phyloP scores from a whole-genome alignment of 1,140 invertebrate species.

The Diabrotica undecimpunctata region DNA sequence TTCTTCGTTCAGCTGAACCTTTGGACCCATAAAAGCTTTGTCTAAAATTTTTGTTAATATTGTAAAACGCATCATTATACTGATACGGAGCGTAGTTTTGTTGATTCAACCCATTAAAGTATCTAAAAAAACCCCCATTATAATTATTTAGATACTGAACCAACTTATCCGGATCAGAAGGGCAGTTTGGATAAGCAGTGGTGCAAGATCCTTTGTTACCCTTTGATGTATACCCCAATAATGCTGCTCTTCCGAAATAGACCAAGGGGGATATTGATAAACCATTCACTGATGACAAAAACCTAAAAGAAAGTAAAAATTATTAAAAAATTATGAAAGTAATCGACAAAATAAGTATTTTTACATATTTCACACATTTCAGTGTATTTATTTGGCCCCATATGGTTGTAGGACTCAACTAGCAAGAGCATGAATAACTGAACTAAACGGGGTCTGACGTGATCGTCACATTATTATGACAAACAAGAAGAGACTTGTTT shows the following conservation, averaged over 20 bases:
- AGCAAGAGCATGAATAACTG: too few relatives aligned
- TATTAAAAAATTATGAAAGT: constrained; percentile 10
- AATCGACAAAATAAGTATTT: constrained; percentile 6
- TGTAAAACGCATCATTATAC: constrained; percentile 4
- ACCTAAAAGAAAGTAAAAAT: constrained; percentile 44
- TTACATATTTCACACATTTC: too few relatives aligned
- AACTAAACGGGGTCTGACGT: too few relatives aligned
- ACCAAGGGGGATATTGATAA: constrained; percentile 58
- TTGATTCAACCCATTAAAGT: constrained; percentile 53
- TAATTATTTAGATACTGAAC: constrained; percentile 80
- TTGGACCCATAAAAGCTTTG: constrained; percentile 11
- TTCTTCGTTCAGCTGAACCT: constrained; percentile 27
- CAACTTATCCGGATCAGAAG: constrained; percentile 65
- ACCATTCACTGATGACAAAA: constrained; percentile 49
- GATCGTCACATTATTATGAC: too few relatives aligned
- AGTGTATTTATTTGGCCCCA: too few relatives aligned
- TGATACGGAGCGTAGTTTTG: constrained; percentile 24
- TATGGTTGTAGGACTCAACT: too few relatives aligned
- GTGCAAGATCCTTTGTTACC: constrained; percentile 60
- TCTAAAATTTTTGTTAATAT: constrained; percentile 13
- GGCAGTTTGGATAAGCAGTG: constrained; percentile 67
- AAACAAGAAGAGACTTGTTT: too few relatives aligned
- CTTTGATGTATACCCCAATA: constrained; percentile 64
- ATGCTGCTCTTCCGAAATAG: constrained; percentile 66
- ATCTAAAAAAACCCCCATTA: constrained; percentile 79